Evolutionary conservation across 1,140 invertebrate species (phyloP).

Genomic region (Cardiocondyla obscurior): DNA sequence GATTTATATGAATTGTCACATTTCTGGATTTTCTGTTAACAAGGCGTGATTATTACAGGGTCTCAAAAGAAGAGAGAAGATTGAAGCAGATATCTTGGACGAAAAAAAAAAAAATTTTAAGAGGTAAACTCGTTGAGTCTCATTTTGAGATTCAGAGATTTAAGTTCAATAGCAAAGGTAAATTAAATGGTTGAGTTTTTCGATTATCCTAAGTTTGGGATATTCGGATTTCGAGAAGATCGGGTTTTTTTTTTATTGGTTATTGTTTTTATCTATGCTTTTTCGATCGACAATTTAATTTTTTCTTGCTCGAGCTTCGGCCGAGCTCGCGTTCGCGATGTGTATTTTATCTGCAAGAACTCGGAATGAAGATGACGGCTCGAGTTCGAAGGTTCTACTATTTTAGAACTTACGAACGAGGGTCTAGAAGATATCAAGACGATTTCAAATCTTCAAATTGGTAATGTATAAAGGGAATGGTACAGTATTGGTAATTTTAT

Average conservation of each 20-base stretch:
- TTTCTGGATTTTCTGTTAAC: slow-evolving; percentile 1
- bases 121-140: background rate
- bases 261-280: background rate
- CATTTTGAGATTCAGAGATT: slow-evolving; percentile 24
- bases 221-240: slow-evolving; percentile 20
- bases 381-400: slow-evolving; percentile 3
- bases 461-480: slow-evolving; percentile 44
- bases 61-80: slow-evolving; percentile 26
- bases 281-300: slow-evolving; percentile 19
- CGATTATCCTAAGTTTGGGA: slow-evolving; percentile 31
- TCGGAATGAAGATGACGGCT: background rate
- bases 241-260: background rate
- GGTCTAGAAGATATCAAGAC: background rate
- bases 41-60: background rate
- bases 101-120: too few relatives aligned
- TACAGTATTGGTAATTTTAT: slow-evolving; percentile 68
- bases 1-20: background rate
- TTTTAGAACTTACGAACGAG: slow-evolving; percentile 45
- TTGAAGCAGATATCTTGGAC: slow-evolving; percentile 23
- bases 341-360: background rate
- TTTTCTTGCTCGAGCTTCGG: background rate
- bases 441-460: background rate
- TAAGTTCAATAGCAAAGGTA: background rate
- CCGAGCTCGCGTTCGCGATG: background rate
- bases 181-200: background rate